phyloP scores from a whole-genome alignment of 2,888 invertebrate genomes.

The Acanthosepion lycidas region DNA sequence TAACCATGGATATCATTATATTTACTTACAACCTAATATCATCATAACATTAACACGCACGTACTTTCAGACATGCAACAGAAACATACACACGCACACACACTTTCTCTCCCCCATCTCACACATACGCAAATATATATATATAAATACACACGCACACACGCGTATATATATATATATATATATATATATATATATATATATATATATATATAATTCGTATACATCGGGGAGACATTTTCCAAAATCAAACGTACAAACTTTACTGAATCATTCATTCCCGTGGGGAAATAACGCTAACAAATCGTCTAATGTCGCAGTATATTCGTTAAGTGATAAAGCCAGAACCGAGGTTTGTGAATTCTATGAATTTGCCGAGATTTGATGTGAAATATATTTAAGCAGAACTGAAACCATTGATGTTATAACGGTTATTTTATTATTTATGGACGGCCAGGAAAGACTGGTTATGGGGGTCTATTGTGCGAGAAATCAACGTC shows the following conservation, averaged over 20 bases:
- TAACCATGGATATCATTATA: no score
- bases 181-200: not conserved
- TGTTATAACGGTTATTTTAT: not conserved
- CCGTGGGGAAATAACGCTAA: not conserved
- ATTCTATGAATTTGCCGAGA: not conserved
- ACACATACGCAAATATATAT: no score
- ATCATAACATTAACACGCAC: no score
- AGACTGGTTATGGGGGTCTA: not conserved
- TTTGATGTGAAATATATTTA: constrained; percentile 17
- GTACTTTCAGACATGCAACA: no score
- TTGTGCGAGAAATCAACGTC: not conserved
- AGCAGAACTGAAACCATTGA: not conserved
- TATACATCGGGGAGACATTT: not conserved
- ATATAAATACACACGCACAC: no score
- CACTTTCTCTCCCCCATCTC: no score
- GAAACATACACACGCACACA: no score
- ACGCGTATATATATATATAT: no score
- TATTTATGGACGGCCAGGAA: not conserved
- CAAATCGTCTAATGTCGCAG: not conserved
- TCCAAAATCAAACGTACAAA: not conserved
- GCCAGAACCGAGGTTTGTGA: not conserved
- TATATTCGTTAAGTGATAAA: constrained; percentile 15
- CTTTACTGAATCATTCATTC: not conserved
- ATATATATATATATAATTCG: not conserved
- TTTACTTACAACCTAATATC: no score